Evolutionary conservation across 1,140 invertebrate species (phyloP), one percentile per base, ranked within the genome.

Genomic region (Eufriesea mexicana): DNA sequence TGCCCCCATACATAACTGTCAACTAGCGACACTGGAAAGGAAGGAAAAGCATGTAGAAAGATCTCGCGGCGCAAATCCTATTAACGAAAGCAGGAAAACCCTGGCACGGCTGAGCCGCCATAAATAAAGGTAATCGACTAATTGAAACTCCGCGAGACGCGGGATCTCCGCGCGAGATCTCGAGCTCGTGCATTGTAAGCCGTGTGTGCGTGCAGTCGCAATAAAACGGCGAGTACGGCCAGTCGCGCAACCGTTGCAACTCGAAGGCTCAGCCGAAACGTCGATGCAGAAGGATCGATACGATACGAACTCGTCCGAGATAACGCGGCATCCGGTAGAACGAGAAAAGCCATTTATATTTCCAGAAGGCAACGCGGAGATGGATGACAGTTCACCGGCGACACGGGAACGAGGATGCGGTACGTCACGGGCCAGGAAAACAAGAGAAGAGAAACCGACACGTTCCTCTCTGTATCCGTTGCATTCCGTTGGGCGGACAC

Each of bases 301-400:
- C 62, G 67, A 61, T 71, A 79, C 9, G 67, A 47, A 64, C 35
- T 16, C 23, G n/a, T 45, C 5, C 23, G 28, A 73, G 79, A 80
- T 74, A 74, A 54, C 61, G 59, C 49, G 25, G 57, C 47, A 51
- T 54, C 45, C 35, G 35, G 49, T 54, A 42, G 66, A 70, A 61
- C 35, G 76, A 45, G 76, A 18, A 59, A 35, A 66, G 70, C 35
- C 71, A 81, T 81, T 81, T 81, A 75, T 81, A 75, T 81, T 75
- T 81, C 51, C 70, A 64, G 55, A 47, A 20, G 55, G 68, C 59
- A 75, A 61, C 71, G 6, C n/a, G 28, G 71, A 81, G 79, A 81
- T 81, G 47, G 71, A 81, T 81, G 79, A 80, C 79, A 74, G 68
- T 75, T 54, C 14, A 23, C 6, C 51, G 20, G 35, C 70, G 59